phyloP scores from a whole-genome alignment of 2,888 invertebrate genomes.

The Colletes collaris region DNA sequence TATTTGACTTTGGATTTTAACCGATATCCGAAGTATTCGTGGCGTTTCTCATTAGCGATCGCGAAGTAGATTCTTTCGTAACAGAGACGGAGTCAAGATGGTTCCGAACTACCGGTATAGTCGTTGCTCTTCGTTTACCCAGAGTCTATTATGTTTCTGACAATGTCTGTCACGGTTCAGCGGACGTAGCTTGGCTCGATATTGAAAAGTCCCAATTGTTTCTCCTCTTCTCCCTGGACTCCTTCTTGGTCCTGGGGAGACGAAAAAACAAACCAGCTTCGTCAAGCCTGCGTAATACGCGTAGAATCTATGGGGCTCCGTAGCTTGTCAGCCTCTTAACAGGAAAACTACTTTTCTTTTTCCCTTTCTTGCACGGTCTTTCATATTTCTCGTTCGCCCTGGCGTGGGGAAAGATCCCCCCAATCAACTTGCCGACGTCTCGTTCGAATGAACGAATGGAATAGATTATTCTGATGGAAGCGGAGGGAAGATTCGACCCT shows the following conservation, averaged over 20 bases:
- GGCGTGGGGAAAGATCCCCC: background rate
- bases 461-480: constrained; percentile 63
- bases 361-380: background rate
- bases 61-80: constrained; percentile 48
- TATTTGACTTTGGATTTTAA: too few relatives aligned
- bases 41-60: constrained; percentile 5
- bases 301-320: background rate
- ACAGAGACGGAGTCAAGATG: constrained; percentile 5
- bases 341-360: background rate
- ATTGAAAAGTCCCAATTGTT: constrained; percentile 63
- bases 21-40: too few relatives aligned
- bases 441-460: constrained; percentile 51
- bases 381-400: background rate
- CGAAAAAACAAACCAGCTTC: too few relatives aligned
- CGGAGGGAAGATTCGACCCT: constrained; percentile 24
- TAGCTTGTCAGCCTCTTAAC: constrained; percentile 25
- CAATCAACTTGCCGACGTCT: constrained; percentile 4
- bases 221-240: constrained; percentile 14
- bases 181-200: constrained; percentile 53
- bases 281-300: background rate
- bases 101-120: constrained; percentile 22
- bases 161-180: constrained; percentile 59
- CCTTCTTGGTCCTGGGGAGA: background rate
- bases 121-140: constrained; percentile 54
- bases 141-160: constrained; percentile 62